These are phyloP conservation scores for Aegotheles bennettii DNA, from an alignment of 2,113 vertebrate species.

Conservation along the genomic window DNA sequence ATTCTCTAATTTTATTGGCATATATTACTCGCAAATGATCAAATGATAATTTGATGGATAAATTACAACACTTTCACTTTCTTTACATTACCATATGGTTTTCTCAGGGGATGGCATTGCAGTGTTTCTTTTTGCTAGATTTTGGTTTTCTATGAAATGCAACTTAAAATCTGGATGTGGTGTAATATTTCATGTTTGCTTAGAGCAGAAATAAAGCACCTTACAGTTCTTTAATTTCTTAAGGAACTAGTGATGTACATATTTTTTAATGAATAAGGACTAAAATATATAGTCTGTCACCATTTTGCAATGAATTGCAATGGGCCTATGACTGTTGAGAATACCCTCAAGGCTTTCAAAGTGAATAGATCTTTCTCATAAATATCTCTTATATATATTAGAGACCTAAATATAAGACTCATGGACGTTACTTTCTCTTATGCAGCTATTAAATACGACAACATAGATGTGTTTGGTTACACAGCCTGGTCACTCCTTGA, in stretches of 20 bases:
- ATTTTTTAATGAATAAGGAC: not conserved
- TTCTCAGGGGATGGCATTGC: too few species aligned
- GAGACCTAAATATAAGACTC: not conserved
- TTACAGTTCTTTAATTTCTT: not conserved
- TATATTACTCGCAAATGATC: not conserved
- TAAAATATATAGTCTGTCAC: not conserved
- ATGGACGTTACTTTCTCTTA: not conserved
- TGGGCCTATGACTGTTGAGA: not conserved
- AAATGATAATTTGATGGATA: too few species aligned
- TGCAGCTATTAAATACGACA: constrained; percentile 83
- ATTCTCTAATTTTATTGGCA: not conserved
- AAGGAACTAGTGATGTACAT: not conserved
- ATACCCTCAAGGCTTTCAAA: not conserved
- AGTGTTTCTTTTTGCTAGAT: too few species aligned
- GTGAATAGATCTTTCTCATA: not conserved
- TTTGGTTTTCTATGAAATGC: too few species aligned
- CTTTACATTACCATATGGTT: too few species aligned
- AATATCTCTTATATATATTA: not conserved
- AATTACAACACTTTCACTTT: too few species aligned
- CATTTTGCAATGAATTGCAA: not conserved
- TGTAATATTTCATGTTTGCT: not conserved
- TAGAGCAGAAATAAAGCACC: not conserved
- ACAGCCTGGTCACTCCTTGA: constrained; percentile 92
- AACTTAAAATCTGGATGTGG: not conserved
- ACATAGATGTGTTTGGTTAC: constrained; percentile 87